Conservation (phyloP, 2,113 vertebrate species). For the Ardeotis arabs region DNA sequence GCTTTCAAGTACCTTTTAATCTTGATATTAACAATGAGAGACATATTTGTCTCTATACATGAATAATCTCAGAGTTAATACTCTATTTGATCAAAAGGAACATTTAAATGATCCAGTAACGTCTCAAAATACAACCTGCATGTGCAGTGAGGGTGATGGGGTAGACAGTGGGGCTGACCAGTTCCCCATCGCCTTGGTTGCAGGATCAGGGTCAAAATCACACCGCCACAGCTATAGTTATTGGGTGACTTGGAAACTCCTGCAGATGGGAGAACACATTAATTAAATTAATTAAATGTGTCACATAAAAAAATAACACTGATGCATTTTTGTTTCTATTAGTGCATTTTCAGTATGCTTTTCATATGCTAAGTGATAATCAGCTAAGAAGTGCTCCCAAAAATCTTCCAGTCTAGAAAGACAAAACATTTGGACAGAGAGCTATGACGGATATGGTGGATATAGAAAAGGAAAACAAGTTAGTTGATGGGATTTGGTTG, state of each 20-base stretch:
- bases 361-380: not conserved
- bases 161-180: not conserved
- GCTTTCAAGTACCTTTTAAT: slow-evolving; percentile 29
- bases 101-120: not conserved
- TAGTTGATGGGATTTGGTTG: not conserved
- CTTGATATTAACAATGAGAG: not conserved
- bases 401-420: not conserved
- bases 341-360: not conserved
- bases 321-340: not conserved
- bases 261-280: not conserved
- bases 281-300: not conserved
- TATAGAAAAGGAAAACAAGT: not conserved
- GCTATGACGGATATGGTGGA: not conserved
- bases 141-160: not conserved
- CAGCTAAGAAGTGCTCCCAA: not conserved
- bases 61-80: not conserved
- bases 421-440: not conserved
- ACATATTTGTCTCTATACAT: not conserved
- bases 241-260: not conserved
- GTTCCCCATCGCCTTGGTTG: not conserved
- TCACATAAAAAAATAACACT: not conserved
- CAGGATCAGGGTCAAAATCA: not conserved
- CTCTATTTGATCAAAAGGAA: not conserved
- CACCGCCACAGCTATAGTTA: not conserved
- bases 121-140: not conserved